Base-by-base conservation (phyloP, 2,888 invertebrate species). In the Agrenia bidenticulata region DNA sequence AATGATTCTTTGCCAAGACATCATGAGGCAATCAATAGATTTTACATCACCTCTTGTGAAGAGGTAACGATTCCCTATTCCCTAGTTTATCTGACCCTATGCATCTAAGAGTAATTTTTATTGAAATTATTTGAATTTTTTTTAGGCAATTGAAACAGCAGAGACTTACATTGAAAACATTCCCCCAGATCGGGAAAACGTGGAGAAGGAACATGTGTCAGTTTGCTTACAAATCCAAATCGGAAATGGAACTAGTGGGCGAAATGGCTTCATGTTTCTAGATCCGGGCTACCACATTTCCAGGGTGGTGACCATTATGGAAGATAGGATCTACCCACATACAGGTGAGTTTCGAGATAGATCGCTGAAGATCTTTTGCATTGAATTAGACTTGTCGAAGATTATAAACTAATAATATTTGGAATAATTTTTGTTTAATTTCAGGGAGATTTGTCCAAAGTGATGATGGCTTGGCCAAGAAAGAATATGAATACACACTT, bases 241-340 rank as follows among this genome's bases (percentile, higher is more conserved):
- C 63, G 87, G 85, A 56, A 89, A 88, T 32, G 63, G 67, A 54
- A 56, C 56, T 11, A 26, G 61, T n/a, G 53, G 45, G 27, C 85
- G 94, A 42, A 81, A 82, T 1, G 94, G 93, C 32, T 83, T 90
- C 57, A 81, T 94, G 81, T 85, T 94, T 23, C 86, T 93, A 45
- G 94, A 94, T 83, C 92, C 94, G 0, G 94, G 94, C 19, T 94
- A 94, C 81, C 94, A 94, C 80, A 89, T 94, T 67, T 88, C 90
- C 49, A 84, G 92, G 68, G 88, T 90, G 64, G 86, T 94, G 68
- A 91, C 92, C 23, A 88, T 93, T 59, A 94, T 94, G 94, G 84
- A 85, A 41, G 94, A 94, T 80, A 84, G 87, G 69, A 83, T 84
- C 55, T 92, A 90, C 81, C 94, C 94, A 15, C 92, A 94, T 77